Percentiles rank a stretch among this genome's conserved stretches.
These are phyloP conservation scores for Cyphotilapia sp. DNA, from an alignment of 2,113 vertebrate species.

Conservation along the genomic window DNA sequence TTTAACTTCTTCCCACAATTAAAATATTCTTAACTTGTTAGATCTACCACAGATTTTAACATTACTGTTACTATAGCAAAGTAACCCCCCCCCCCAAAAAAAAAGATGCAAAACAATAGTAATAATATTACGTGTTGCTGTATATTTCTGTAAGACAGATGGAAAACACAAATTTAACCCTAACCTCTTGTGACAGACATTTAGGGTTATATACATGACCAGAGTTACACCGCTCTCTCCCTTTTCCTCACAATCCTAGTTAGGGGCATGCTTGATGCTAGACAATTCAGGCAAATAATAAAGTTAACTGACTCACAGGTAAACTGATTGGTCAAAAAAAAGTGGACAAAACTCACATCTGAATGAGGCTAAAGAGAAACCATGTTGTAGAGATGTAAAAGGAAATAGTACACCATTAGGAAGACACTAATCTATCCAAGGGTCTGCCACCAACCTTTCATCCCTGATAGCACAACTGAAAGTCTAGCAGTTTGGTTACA, in stretches of 20 bases:
- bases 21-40: not conserved
- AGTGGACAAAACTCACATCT: not conserved
- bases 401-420: not conserved
- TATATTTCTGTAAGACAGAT: not conserved
- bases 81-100: accelerated
- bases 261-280: not conserved
- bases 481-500: not conserved
- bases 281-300: not conserved
- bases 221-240: not conserved
- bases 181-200: not conserved
- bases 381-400: not conserved
- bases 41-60: not conserved
- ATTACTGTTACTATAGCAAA: not conserved
- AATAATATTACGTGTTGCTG: not conserved
- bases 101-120: not conserved
- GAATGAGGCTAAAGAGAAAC: not conserved
- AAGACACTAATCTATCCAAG: not conserved
- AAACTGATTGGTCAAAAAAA: not conserved
- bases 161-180: not conserved
- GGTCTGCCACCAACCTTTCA: not conserved
- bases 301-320: not conserved
- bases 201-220: not conserved
- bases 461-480: not conserved
- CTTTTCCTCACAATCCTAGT: not conserved
- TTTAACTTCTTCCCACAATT: not conserved